Conservation (phyloP, 2,888 invertebrate species). For the Cremastobaeus sp. region DNA sequence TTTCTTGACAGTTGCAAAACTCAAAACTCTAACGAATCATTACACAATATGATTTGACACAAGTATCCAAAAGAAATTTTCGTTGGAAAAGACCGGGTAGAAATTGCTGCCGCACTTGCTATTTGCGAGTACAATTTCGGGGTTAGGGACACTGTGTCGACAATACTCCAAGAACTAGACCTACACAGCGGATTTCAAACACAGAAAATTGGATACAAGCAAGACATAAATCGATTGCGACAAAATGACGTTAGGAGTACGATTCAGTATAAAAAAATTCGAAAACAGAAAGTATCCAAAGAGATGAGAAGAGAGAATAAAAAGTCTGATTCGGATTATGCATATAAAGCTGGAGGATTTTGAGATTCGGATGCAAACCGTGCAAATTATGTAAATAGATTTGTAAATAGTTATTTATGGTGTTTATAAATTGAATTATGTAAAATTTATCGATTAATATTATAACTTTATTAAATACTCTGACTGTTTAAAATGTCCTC, state of each 20-base stretch:
- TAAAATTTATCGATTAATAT: background rate
- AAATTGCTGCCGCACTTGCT: conserved; percentile 15
- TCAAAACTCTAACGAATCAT: conserved; percentile 50
- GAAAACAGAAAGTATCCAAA: conserved; percentile 8
- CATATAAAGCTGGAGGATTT: conserved; percentile 2
- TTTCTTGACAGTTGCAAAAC: conserved; percentile 41
- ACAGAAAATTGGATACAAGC: too few relatives aligned
- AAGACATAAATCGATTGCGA: too few relatives aligned
- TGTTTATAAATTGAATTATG: background rate
- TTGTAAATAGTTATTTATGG: background rate
- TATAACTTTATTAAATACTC: too few relatives aligned
- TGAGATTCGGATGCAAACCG: background rate
- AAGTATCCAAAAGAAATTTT: conserved; percentile 38
- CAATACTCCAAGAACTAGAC: conserved; percentile 9
- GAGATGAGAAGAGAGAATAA: conserved; percentile 10
- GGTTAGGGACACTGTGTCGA: conserved; percentile 2
- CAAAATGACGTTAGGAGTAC: too few relatives aligned
- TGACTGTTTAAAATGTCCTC: too few relatives aligned
- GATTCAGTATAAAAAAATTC: conserved; percentile 5
- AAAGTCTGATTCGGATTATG: background rate
- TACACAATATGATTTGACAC: conserved; percentile 46
- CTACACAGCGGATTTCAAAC: conserved; percentile 5
- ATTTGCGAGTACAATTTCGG: conserved; percentile 24
- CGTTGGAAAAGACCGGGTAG: conserved; percentile 13
- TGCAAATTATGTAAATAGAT: conserved; percentile 1